A percentile compares a stretch with the other conserved stretches of the same genome.
These are phyloP conservation scores for Asarcornis scutulata DNA, from an alignment of 2,113 vertebrate species.

Conservation along the genomic window DNA sequence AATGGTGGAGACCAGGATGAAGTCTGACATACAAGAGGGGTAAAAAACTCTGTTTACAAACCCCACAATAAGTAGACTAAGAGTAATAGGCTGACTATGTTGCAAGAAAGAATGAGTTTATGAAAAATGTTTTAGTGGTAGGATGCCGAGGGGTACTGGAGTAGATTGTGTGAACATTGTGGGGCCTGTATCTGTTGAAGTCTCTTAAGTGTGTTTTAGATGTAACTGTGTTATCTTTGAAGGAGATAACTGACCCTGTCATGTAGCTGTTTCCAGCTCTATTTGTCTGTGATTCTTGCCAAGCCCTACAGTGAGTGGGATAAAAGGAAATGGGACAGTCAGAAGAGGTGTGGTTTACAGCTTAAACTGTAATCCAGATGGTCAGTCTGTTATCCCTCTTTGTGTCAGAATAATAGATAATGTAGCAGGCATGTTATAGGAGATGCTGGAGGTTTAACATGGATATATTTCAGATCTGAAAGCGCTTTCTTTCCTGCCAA, in stretches of 20 bases:
- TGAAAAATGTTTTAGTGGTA: neutral
- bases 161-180: neutral
- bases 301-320: neutral
- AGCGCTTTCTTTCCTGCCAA: neutral
- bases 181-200: neutral
- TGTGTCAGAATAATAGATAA: neutral
- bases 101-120: neutral
- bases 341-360: neutral
- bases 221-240: neutral
- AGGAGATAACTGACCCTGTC: neutral
- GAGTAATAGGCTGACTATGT: neutral
- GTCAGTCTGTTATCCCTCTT: neutral
- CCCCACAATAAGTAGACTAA: neutral
- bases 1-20: neutral
- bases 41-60: neutral
- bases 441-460: neutral
- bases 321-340: slow-evolving; percentile 15
- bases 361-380: neutral
- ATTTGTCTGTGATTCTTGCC: neutral
- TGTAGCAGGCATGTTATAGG: neutral
- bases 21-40: neutral
- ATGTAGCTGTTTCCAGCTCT: neutral
- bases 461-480: neutral
- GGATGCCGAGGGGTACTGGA: neutral
- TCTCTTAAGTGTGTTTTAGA: neutral